A percentile compares a stretch with the other conserved stretches of the same genome.
phyloP scores from a whole-genome alignment of 2,888 invertebrate genomes.

The Phragmatobia fuliginosa region DNA sequence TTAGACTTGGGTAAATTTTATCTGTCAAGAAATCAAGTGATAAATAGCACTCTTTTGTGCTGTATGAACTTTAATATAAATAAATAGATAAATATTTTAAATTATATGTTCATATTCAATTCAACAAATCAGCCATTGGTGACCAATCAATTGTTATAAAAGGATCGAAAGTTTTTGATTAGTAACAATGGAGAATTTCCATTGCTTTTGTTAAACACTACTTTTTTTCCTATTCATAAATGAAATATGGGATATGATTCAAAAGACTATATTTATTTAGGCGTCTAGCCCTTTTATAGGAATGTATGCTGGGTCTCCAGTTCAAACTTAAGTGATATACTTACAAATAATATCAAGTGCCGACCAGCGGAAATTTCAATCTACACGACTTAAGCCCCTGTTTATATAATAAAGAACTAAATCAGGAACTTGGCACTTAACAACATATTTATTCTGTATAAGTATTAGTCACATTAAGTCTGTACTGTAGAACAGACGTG shows the following conservation, averaged over 20 bases:
- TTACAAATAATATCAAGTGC: constrained; percentile 51
- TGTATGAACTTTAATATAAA: constrained; percentile 33
- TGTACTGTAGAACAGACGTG: not conserved
- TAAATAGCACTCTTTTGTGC: constrained; percentile 31
- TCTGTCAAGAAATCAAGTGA: constrained; percentile 34
- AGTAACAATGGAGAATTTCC: not conserved
- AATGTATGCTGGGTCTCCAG: constrained; percentile 17
- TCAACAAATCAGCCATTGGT: not conserved
- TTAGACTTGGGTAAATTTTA: constrained; percentile 25
- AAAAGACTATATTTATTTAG: not conserved
- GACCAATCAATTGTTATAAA: not conserved
- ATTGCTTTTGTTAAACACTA: not conserved
- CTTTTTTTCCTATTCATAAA: not conserved
- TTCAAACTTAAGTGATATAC: constrained; percentile 33
- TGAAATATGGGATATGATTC: not conserved
- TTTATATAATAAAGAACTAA: constrained; percentile 70
- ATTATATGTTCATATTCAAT: constrained; percentile 3
- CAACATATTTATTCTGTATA: constrained; percentile 50
- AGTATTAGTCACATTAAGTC: not conserved
- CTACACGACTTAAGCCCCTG: constrained; percentile 65
- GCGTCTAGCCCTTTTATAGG: not conserved
- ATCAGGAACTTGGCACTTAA: constrained; percentile 75
- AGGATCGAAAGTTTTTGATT: not conserved
- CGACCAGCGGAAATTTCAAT: constrained; percentile 79
- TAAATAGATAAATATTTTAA: constrained; percentile 8